These are phyloP conservation scores for Egretta garzetta DNA, from an alignment of 2,113 vertebrate genomes.

Conservation along the genomic window DNA sequence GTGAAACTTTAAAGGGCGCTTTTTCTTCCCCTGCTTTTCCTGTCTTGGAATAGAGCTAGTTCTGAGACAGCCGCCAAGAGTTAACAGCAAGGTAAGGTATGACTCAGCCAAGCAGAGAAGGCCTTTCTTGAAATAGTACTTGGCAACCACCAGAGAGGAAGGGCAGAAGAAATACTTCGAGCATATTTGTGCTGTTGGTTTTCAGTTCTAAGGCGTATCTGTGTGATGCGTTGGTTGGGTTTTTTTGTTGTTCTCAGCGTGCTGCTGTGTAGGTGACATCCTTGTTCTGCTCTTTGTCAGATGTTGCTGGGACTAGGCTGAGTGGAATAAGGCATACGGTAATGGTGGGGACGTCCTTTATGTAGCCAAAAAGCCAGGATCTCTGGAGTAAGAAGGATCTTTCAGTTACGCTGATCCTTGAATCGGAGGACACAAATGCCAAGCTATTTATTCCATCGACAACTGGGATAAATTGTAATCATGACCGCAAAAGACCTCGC, in stretches of 20 bases:
- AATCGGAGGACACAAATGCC: not conserved
- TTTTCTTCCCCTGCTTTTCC: not conserved
- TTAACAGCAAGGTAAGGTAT: not conserved
- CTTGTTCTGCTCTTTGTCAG: not conserved
- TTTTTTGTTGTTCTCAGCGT: not conserved
- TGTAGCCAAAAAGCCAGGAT: not conserved
- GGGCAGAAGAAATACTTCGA: not conserved
- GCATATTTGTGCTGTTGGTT: not conserved
- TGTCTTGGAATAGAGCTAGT: not conserved
- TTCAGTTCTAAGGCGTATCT: not conserved
- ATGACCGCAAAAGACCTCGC: not conserved
- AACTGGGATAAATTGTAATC: not conserved
- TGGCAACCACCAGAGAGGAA: not conserved
- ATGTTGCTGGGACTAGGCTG: not conserved
- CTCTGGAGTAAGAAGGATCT: not conserved
- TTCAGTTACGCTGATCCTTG: not conserved
- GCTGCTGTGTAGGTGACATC: not conserved
- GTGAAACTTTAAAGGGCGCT: fast-evolving
- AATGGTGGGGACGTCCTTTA: not conserved
- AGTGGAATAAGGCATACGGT: fast-evolving
- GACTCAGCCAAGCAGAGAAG: not conserved
- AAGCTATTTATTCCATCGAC: not conserved
- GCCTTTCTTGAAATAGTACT: constrained; percentile 20
- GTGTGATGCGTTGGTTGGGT: not conserved
- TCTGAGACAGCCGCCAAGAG: not conserved